Conservation (phyloP, 2,797 vertebrate genomes). For the Urocyon cinereoargenteus region DNA sequence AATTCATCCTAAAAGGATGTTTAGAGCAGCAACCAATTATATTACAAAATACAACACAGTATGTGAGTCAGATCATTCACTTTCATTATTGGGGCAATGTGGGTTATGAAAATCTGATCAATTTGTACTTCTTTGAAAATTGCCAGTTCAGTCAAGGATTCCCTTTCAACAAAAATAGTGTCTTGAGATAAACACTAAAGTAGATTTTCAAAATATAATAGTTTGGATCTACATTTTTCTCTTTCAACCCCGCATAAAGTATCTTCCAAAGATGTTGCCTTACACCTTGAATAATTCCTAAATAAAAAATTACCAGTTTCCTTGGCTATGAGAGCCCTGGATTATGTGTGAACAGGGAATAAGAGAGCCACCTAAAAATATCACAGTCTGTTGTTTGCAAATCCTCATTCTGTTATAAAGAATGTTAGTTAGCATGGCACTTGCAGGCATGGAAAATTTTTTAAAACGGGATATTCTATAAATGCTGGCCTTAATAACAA, state of each 20-base stretch:
- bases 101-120: constrained; percentile 39
- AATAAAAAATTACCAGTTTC: constrained; percentile 10
- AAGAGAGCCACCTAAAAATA: constrained; percentile 50
- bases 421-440: constrained; percentile 4
- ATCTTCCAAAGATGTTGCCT: not conserved
- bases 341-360: not conserved
- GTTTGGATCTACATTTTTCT: not conserved
- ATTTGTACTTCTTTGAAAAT: constrained; percentile 46
- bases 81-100: constrained; percentile 21
- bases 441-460: not conserved
- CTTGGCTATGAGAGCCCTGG: not conserved
- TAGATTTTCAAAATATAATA: constrained; percentile 36
- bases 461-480: not conserved
- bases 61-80: not conserved
- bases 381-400: constrained; percentile 32
- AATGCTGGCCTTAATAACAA: constrained; percentile 29
- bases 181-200: constrained; percentile 24
- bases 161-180: constrained; percentile 35
- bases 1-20: constrained; percentile 1
- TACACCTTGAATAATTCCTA: constrained; percentile 36
- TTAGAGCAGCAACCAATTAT: not conserved
- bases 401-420: constrained; percentile 34
- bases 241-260: not conserved
- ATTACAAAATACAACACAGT: constrained; percentile 58
- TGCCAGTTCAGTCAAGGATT: constrained; percentile 45